Percentiles rank a stretch among this genome's conserved stretches.
These are phyloP conservation scores for Folsomia manolachei DNA, from an alignment of 2,888 invertebrate genomes.

Conservation along the genomic window DNA sequence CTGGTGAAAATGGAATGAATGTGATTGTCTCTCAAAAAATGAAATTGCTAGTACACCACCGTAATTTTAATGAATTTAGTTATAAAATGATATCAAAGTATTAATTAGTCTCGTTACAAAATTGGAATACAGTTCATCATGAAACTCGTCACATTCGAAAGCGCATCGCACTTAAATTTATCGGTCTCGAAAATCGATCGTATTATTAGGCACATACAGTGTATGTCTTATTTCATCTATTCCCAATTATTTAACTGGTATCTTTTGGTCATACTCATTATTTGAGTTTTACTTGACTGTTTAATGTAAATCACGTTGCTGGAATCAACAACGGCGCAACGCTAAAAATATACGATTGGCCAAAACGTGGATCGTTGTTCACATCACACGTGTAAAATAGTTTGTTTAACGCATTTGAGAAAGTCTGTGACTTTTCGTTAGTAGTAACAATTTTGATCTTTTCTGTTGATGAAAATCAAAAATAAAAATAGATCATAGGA, in stretches of 20 bases:
- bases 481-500: no score
- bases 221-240: background rate
- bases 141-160: background rate
- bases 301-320: background rate
- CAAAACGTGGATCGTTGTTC: background rate
- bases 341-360: no score
- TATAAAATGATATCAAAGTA: background rate
- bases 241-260: background rate
- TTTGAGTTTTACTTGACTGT: no score
- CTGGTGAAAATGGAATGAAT: background rate
- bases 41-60: background rate
- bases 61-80: background rate
- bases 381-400: no score
- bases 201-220: slow-evolving; percentile 9
- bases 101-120: background rate
- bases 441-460: no score
- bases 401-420: no score
- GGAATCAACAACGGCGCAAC: background rate
- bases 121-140: background rate
- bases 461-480: no score
- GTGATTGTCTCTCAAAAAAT: background rate
- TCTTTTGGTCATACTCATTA: no score
- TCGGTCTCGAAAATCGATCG: background rate
- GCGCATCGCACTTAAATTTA: background rate
- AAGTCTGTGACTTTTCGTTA: no score